Conservation (phyloP, 2,797 vertebrate species). For the Poecilia velifera region DNA sequence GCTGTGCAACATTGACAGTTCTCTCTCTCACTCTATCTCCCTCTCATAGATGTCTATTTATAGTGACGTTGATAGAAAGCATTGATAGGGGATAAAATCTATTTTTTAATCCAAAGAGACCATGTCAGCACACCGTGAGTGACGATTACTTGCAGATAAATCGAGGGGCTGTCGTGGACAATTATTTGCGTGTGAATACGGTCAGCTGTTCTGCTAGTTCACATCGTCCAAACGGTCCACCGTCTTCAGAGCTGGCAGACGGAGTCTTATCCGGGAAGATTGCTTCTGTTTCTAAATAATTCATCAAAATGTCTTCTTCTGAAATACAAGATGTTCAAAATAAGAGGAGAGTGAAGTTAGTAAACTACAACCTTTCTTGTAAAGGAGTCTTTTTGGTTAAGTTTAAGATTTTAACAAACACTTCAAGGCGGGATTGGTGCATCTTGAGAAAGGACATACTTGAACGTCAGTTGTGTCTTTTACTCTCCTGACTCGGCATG, state of each 20-base stretch:
- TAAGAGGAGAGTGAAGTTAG: not conserved
- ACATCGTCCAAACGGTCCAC: not conserved
- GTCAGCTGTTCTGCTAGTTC: not conserved
- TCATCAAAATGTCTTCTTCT: not conserved
- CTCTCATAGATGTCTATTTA: too few species aligned
- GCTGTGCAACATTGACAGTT: not conserved
- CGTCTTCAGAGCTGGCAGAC: not conserved
- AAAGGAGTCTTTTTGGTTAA: not conserved
- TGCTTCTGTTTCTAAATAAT: not conserved
- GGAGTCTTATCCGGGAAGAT: not conserved
- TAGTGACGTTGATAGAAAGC: not conserved
- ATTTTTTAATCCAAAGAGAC: not conserved
- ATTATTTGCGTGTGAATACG: not conserved
- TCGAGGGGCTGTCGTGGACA: not conserved
- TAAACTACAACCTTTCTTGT: not conserved
- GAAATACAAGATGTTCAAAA: not conserved
- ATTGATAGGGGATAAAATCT: not conserved
- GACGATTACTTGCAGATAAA: not conserved
- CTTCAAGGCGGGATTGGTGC: not conserved
- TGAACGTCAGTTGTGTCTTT: not conserved
- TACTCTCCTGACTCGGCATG: not conserved
- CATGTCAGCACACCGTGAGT: not conserved
- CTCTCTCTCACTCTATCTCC: not conserved
- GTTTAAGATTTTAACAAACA: not conserved
- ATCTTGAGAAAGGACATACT: not conserved